Percentiles rank a stretch among this genome's conserved stretches.
Evolutionary conservation across 2,888 invertebrate species (phyloP).

Genomic region (Noctuana brunneofusca): DNA sequence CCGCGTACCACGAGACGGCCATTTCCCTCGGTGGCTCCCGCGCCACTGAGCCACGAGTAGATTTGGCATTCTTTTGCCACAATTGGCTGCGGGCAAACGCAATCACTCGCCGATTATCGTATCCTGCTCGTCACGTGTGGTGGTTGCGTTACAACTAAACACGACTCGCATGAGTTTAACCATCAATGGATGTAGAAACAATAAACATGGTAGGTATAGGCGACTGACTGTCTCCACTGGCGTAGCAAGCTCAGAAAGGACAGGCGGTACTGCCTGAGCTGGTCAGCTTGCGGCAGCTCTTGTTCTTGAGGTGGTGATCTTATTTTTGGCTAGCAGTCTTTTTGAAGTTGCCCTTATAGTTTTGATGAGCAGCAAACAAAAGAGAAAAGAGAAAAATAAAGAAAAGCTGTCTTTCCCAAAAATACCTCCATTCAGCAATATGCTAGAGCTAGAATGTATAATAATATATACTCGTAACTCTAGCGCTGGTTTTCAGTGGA

Average conservation of each 20-base stretch:
- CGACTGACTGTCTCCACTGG: neutral
- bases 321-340: too few relatives aligned
- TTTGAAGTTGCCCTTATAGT: too few relatives aligned
- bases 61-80: constrained; percentile 70
- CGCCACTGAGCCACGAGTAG: constrained; percentile 57
- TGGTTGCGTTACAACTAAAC: constrained; percentile 21
- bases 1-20: constrained; percentile 70
- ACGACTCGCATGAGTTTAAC: neutral
- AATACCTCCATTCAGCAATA: too few relatives aligned
- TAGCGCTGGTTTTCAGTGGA: too few relatives aligned
- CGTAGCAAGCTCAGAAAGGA: neutral
- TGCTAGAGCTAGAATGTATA: too few relatives aligned
- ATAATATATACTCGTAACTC: too few relatives aligned
- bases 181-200: constrained; percentile 1
- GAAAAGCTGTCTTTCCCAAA: too few relatives aligned
- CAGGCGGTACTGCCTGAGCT: too few relatives aligned
- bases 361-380: too few relatives aligned
- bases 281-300: too few relatives aligned
- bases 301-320: too few relatives aligned
- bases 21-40: constrained; percentile 65
- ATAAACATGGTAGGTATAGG: neutral
- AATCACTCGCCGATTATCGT: constrained; percentile 43
- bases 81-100: constrained; percentile 48
- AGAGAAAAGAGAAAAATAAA: too few relatives aligned
- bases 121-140: constrained; percentile 40